Base-by-base conservation (phyloP, 2,113 vertebrate genomes). In the Origma solitaria region DNA sequence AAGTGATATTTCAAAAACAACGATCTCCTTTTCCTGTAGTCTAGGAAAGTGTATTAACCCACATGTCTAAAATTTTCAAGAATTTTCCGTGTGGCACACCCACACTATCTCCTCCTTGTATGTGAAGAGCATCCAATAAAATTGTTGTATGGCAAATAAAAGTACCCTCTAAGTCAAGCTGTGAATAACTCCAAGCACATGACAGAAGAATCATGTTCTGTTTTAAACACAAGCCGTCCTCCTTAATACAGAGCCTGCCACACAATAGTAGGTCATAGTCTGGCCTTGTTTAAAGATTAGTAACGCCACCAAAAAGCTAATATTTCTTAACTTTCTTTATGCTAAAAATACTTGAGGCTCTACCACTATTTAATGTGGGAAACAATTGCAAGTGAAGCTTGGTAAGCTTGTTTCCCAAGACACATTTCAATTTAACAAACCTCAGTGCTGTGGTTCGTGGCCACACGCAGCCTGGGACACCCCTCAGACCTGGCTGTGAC, bases 381-480 rank as follows among this genome's bases (percentile, higher is more conserved):
- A 89, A 82, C 76, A 79, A 30, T 6, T 56, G 27, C 17, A 40
- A 13, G 20, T 57, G 57, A 72, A 64, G 23, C 8, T 84, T 33
- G 8, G 3, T 30, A n/a, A 17, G 11, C 1, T 8, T 62, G 54
- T 60, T 27, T 35, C 12, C 21, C 8, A 75, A 54, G 30, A 58
- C 9, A 10, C 9, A 9, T 88, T 92, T 71, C 0, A 0, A 44
- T 22, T 61, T 15, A 1, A 44, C 58, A 83, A 80, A 79, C 27
- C 44, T 93, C 45, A 73, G 2, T 3, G 7, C n/a, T 47, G 42
- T 71, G 33, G 25, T 5, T 69, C 62, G 49, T 3, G 19, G 56
- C 27, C 60, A 42, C 16, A 9, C 1, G 7, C 30, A 58, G 62
- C 38, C 60, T 0, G 0, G 4, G 42, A 54, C 21, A 25, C 2